Evolutionary conservation across 2,888 invertebrate species (phyloP).

Genomic region (Drosophila anceps): DNA sequence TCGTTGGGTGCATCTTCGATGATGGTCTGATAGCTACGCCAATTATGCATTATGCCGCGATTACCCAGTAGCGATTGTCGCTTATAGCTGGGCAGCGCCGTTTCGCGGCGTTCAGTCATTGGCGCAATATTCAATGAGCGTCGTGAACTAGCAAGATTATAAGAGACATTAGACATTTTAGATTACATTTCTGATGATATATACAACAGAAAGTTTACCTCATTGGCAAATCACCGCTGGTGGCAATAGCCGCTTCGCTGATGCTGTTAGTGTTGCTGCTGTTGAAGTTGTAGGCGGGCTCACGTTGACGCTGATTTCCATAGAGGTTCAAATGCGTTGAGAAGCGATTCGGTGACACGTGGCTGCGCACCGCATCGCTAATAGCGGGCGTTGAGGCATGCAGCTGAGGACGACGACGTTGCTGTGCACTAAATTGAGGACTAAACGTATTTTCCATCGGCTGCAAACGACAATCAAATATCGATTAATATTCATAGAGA

Average conservation of each 20-base stretch:
- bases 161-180: background rate
- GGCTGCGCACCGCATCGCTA: conserved; percentile 34
- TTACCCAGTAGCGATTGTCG: conserved; percentile 67
- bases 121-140: conserved; percentile 81
- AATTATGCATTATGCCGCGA: conserved; percentile 38
- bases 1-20: conserved; percentile 57
- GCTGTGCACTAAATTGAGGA: conserved; percentile 51
- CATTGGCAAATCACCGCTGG: conserved; percentile 75
- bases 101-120: conserved; percentile 54
- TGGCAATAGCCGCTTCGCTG: conserved; percentile 59
- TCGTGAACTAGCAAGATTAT: conserved; percentile 69
- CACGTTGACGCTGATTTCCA: conserved; percentile 68
- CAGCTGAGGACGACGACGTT: conserved; percentile 56
- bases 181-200: too few relatives aligned
- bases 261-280: conserved; percentile 14
- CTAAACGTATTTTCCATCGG: conserved; percentile 40
- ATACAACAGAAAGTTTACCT: conserved; percentile 36
- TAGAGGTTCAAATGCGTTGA: conserved; percentile 66
- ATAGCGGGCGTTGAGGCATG: conserved; percentile 55
- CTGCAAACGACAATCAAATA: conserved; percentile 13
- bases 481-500: background rate
- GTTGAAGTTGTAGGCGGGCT: conserved; percentile 75
- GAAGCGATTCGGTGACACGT: conserved; percentile 38
- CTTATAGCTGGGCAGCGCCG: conserved; percentile 63
- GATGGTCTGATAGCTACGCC: conserved; percentile 63